Percentiles rank a stretch among this genome's conserved stretches.
Conservation (phyloP, 2,888 invertebrate genomes). For the Cataglyphis altisquamis region DNA sequence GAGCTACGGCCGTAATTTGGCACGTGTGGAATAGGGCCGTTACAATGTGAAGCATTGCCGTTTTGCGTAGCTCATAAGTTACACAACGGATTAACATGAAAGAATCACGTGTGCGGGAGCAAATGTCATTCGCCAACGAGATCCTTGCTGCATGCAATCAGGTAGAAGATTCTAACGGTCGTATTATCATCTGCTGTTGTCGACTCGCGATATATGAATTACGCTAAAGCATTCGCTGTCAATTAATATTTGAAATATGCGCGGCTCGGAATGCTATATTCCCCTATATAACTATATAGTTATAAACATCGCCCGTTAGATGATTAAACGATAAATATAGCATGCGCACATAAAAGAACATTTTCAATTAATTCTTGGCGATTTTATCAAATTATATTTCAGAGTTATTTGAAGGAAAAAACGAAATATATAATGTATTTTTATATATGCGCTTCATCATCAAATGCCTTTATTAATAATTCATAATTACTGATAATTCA, state of each 20-base stretch:
- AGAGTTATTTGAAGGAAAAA: neutral
- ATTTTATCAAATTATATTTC: neutral
- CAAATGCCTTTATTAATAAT: neutral
- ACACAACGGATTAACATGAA: constrained; percentile 31
- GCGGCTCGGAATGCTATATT: constrained; percentile 15
- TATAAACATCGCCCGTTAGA: neutral
- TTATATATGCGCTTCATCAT: neutral
- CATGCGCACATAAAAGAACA: neutral
- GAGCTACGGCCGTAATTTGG: constrained; percentile 37
- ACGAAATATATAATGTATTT: neutral
- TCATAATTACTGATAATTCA: neutral
- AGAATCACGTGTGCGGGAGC: constrained; percentile 51
- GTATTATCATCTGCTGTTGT: constrained; percentile 58
- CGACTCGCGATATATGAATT: constrained; percentile 73
- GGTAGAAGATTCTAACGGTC: constrained; percentile 50
- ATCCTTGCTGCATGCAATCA: constrained; percentile 8
- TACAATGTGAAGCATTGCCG: constrained; percentile 10
- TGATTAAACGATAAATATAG: neutral
- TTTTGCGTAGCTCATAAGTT: constrained; percentile 32
- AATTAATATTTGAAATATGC: constrained; percentile 72
- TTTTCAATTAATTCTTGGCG: neutral
- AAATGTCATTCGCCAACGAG: constrained; percentile 23
- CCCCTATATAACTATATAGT: neutral
- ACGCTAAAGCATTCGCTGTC: constrained; percentile 66
- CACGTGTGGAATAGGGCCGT: constrained; percentile 23